Base-by-base conservation (phyloP, 1,140 invertebrate species). In the Glossosoma conforme region DNA sequence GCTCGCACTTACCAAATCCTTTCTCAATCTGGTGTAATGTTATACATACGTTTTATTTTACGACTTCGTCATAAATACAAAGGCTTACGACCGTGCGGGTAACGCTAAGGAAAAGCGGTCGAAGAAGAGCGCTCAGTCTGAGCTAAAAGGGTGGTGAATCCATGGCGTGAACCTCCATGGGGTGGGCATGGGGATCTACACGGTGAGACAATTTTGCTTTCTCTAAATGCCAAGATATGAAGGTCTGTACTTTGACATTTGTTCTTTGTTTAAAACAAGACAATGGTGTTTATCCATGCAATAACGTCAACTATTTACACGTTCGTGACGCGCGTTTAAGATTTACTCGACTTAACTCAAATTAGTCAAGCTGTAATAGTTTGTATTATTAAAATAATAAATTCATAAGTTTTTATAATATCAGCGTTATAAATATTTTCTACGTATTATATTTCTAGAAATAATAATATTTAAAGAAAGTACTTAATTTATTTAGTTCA, bases 21-120 rank as follows among this genome's bases (percentile, higher is more conserved):
- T 38, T 17, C n/a, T 38, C n/a, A 15, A 11, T n/a, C n/a, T 19
- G 10, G n/a, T 38, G 36, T 38, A 38, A 38, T 19, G n/a, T 38
- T 38, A n/a, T n/a, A n/a, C n/a, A n/a, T 56, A 52, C 40, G 41
- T 52, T 48, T 56, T 52, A 52, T 52, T 52, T 56, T 56, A 57
- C 50, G 50, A 48, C 33, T 43, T 35, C 15, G 50, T 50, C 55
- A 57, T 57, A 57, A 57, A 57, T 57, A 57, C 55, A 57, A 53
- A 57, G 50, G 50, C 45, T 53, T 52, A 44, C 45, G 41, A 53
- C 24, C 33, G 41, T 30, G 50, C 45, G 55, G 50, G 40, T 33
- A 57, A 42, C 43, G 53, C 53, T 45, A 55, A 41, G 53, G 45
- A 50, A 48, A 55, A 48, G 53, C 44, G 53, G 46, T 44, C 36